Evolutionary conservation across 1,140 invertebrate genomes (phyloP).

Genomic region (Capitella teleta): DNA sequence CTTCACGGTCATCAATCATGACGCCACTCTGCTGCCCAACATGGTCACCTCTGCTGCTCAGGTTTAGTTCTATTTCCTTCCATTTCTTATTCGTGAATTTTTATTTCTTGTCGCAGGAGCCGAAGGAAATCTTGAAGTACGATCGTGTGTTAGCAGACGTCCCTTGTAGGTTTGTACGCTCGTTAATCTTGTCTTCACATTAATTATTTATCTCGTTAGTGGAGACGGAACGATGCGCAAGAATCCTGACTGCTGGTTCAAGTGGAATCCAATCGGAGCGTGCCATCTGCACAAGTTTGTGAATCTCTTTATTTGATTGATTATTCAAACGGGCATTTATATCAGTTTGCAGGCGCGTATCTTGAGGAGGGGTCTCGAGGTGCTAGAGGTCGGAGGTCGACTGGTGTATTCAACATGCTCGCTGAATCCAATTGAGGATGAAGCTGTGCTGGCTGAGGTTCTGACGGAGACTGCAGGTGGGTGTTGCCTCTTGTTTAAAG

Average conservation of each 20-base stretch:
- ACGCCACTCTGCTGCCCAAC: constrained; percentile 75
- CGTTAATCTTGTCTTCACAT: constrained; percentile 7
- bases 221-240: constrained; percentile 96
- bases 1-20: constrained; percentile 91
- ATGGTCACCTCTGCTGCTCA: neutral
- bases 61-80: neutral
- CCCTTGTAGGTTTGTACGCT: constrained; percentile 51
- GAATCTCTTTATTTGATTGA: too few relatives aligned
- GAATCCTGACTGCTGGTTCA: constrained; percentile 94
- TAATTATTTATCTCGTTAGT: constrained; percentile 18
- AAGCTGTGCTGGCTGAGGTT: constrained; percentile 82
- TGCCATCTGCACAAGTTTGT: constrained; percentile 78
- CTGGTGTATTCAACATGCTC: constrained; percentile 98
- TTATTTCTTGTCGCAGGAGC: neutral
- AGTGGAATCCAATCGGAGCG: constrained; percentile 83
- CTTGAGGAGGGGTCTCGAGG: constrained; percentile 71
- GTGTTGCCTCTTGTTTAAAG: too few relatives aligned
- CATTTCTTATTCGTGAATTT: neutral
- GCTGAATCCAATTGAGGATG: constrained; percentile 94
- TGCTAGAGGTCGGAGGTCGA: constrained; percentile 75
- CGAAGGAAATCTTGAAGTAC: constrained; percentile 49
- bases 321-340: too few relatives aligned
- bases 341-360: constrained; percentile 85
- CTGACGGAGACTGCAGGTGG: constrained; percentile 60
- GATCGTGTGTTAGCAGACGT: constrained; percentile 96